Conservation (phyloP, 2,888 invertebrate genomes). For the Microdon myrmicae region DNA sequence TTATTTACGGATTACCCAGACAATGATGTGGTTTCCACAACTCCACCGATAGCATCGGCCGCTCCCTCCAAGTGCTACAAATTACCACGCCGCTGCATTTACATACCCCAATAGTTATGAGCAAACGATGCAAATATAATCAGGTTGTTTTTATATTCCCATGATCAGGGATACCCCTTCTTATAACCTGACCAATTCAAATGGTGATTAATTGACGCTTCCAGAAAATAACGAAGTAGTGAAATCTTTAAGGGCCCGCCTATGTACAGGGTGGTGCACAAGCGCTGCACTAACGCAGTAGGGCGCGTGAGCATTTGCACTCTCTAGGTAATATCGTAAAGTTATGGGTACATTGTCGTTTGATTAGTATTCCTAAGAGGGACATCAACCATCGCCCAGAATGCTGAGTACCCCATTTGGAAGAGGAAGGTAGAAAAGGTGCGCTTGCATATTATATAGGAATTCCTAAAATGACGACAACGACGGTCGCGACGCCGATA, state of each 20-base stretch:
- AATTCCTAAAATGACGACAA: slow-evolving; percentile 13
- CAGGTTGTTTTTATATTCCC: slow-evolving; percentile 22
- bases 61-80: slow-evolving; percentile 22
- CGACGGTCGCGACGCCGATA: background rate
- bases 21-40: slow-evolving; percentile 22
- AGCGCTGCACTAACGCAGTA: background rate
- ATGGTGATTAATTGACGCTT: slow-evolving; percentile 31
- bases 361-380: slow-evolving; percentile 40
- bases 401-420: slow-evolving; percentile 39
- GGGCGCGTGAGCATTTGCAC: slow-evolving; percentile 8
- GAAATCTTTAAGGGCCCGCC: too few species aligned
- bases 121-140: too few species aligned
- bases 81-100: slow-evolving; percentile 23
- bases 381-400: slow-evolving; percentile 17
- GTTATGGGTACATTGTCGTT: slow-evolving; percentile 45
- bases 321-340: too few species aligned
- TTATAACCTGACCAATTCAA: slow-evolving; percentile 8
- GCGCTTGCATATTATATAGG: too few species aligned
- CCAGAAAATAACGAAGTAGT: slow-evolving; percentile 6
- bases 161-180: slow-evolving; percentile 16
- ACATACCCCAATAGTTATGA: slow-evolving; percentile 19
- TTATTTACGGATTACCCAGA: slow-evolving; percentile 25
- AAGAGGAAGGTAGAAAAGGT: too few species aligned
- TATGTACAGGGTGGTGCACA: slow-evolving; percentile 5
- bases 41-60: slow-evolving; percentile 10